Evolutionary conservation across 2,797 vertebrate genomes (phyloP).

Genomic region (Lacerta viridis): DNA sequence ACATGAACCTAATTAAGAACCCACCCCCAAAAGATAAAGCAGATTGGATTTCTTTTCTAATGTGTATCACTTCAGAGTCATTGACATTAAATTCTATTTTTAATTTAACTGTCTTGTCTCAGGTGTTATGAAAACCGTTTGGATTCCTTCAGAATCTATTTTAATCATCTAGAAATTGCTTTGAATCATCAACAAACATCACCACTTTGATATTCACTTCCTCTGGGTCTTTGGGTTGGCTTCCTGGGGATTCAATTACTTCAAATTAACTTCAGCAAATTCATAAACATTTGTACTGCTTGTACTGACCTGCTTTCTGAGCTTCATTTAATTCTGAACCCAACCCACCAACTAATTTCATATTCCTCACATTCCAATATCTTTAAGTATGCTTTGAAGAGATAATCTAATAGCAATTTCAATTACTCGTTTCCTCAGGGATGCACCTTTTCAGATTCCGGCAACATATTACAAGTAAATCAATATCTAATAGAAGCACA

Average conservation of each 20-base stretch:
- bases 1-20: neutral
- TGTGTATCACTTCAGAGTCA: no score
- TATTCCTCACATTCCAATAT: constrained; percentile 24
- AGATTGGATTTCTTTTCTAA: neutral
- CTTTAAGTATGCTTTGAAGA: constrained; percentile 28
- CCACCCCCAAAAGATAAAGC: neutral
- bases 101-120: neutral
- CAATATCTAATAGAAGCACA: constrained; percentile 6
- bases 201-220: neutral
- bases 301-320: neutral
- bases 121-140: neutral
- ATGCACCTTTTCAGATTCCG: constrained; percentile 4
- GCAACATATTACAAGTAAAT: constrained; percentile 14
- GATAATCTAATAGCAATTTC: constrained; percentile 8
- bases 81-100: neutral
- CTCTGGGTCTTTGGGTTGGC: neutral
- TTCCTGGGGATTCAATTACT: constrained; percentile 42
- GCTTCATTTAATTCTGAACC: constrained; percentile 11
- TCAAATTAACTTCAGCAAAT: constrained; percentile 8
- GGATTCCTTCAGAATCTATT: neutral
- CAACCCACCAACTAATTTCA: constrained; percentile 29
- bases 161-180: neutral
- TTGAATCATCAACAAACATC: neutral
- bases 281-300: neutral
- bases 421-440: constrained; percentile 14